These are phyloP conservation scores for Idaea straminata DNA, from an alignment of 2,888 invertebrate genomes.

Conservation along the genomic window DNA sequence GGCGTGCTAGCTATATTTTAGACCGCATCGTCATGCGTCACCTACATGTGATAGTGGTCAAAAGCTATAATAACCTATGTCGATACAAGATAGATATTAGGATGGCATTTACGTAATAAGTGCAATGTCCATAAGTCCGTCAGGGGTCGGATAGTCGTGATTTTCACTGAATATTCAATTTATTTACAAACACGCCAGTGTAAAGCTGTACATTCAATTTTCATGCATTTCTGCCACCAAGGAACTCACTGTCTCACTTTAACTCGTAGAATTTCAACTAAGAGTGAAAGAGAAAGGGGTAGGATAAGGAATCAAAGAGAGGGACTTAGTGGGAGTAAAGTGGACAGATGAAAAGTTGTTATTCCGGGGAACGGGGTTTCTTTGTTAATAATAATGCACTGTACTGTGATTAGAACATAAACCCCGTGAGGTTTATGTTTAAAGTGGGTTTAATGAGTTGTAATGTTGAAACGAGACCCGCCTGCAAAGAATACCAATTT, in stretches of 20 bases:
- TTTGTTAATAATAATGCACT: slow-evolving; percentile 2
- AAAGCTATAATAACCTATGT: not conserved
- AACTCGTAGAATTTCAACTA: not conserved
- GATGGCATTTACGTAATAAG: not conserved
- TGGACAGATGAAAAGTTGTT: slow-evolving; percentile 36
- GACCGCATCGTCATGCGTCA: not conserved
- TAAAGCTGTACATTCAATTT: slow-evolving; percentile 63
- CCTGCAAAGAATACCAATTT: not conserved
- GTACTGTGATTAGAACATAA: not conserved
- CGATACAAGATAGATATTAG: not conserved
- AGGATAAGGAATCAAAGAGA: slow-evolving; percentile 52
- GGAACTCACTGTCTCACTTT: slow-evolving; percentile 26
- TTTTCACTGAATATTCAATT: slow-evolving; percentile 76
- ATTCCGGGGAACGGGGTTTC: not conserved
- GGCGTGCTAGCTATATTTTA: no score
- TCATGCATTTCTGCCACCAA: slow-evolving; percentile 38
- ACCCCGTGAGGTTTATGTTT: not conserved
- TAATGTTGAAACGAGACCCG: not conserved
- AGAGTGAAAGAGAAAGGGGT: slow-evolving; percentile 34
- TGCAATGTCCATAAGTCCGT: slow-evolving; percentile 40
- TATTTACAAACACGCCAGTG: slow-evolving; percentile 64
- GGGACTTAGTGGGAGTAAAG: slow-evolving; percentile 39
- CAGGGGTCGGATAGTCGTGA: slow-evolving; percentile 59
- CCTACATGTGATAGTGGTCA: not conserved
- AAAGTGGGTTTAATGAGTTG: not conserved